A percentile compares a stretch with the other conserved stretches of the same genome.
Evolutionary conservation across 2,797 vertebrate genomes (phyloP).

Genomic region (Gobio occitaniae): DNA sequence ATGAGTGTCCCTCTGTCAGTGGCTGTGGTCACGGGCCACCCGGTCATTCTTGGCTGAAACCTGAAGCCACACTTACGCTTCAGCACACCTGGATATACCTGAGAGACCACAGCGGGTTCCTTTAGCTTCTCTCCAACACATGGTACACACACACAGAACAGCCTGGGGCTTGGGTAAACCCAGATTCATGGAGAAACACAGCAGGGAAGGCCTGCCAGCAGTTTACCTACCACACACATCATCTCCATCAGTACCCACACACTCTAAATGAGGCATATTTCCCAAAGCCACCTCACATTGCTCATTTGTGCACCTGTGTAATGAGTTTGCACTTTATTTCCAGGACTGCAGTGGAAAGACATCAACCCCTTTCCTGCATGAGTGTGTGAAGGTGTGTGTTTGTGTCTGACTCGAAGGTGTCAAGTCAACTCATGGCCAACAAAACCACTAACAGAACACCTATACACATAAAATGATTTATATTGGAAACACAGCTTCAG

Average conservation of each 20-base stretch:
- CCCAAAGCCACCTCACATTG: conserved; percentile 34
- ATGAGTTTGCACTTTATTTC: conserved; percentile 13
- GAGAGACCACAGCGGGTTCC: conserved; percentile 27
- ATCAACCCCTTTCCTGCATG: conserved; percentile 29
- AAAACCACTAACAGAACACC: conserved; percentile 28
- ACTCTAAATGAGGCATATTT: conserved; percentile 34
- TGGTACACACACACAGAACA: background rate
- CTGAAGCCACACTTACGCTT: conserved; percentile 33
- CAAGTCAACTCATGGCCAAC: conserved; percentile 44
- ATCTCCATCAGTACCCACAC: conserved; percentile 40
- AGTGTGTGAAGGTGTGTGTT: conserved; percentile 55
- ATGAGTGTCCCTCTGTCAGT: conserved; percentile 13
- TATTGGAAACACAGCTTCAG: conserved; percentile 41
- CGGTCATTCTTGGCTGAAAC: conserved; percentile 17
- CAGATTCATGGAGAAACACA: conserved; percentile 35
- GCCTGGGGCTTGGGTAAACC: conserved; percentile 20
- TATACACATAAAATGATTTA: conserved; percentile 38
- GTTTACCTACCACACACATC: conserved; percentile 33
- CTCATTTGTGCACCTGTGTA: conserved; percentile 43
- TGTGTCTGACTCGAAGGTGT: conserved; percentile 56
- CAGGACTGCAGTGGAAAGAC: conserved; percentile 37
- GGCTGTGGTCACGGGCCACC: conserved; percentile 33
- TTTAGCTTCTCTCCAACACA: conserved; percentile 32
- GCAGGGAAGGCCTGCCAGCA: conserved; percentile 4
- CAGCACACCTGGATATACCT: conserved; percentile 60